Evolutionary conservation across 2,113 vertebrate genomes (phyloP).

Genomic region (Ceyx melanurus): DNA sequence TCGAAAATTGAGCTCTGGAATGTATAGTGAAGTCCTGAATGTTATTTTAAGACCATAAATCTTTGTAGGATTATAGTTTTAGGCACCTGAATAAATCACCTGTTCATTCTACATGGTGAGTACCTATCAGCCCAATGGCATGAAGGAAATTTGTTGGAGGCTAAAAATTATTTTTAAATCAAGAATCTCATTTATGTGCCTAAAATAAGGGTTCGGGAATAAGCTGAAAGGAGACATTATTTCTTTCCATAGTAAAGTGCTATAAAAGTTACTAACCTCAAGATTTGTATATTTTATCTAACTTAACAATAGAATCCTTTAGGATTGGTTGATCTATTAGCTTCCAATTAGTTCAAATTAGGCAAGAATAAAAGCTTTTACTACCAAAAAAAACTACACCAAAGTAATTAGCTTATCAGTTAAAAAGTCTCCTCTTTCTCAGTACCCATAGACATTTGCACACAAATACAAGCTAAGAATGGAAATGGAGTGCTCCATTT

Average conservation of each 20-base stretch:
- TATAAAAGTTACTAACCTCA: neutral
- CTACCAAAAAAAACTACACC: neutral
- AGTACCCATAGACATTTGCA: neutral
- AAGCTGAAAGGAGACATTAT: neutral
- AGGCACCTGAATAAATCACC: neutral
- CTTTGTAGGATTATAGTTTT: neutral
- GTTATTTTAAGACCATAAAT: neutral
- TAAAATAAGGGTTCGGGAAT: neutral
- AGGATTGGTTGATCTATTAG: neutral
- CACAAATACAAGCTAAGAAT: neutral
- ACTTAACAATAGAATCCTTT: neutral
- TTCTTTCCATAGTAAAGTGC: neutral
- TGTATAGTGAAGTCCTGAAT: neutral
- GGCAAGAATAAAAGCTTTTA: neutral
- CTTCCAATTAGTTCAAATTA: neutral
- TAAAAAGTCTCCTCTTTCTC: neutral
- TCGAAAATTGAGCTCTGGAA: neutral
- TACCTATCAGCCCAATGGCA: neutral
- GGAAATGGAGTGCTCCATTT: neutral
- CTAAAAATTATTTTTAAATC: neutral
- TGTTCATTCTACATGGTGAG: neutral
- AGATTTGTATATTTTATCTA: neutral
- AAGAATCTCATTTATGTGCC: neutral
- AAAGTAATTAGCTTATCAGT: neutral
- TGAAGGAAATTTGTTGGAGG: neutral